phyloP scores from a whole-genome alignment of 2,797 vertebrate species.

The Ptychadena robeensis region DNA sequence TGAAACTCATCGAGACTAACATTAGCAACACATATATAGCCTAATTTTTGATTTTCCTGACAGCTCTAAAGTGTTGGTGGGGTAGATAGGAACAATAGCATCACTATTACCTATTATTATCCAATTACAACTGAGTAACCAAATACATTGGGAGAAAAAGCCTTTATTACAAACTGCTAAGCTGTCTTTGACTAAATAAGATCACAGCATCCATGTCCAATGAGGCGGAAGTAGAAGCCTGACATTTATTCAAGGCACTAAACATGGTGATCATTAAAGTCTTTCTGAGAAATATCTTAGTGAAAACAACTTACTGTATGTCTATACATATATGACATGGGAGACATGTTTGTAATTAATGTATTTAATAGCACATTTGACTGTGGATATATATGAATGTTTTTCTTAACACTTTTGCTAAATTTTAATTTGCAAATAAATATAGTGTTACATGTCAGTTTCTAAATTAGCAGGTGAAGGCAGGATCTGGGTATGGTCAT shows the following conservation, averaged over 20 bases:
- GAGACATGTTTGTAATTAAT: no score
- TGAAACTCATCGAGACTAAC: conserved; percentile 33
- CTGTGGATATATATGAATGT: no score
- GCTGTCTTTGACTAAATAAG: conserved; percentile 48
- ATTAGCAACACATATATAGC: conserved; percentile 43
- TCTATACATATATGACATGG: no score
- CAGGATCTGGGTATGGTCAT: no score
- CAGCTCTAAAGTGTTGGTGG: conserved; percentile 41
- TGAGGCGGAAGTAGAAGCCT: conserved; percentile 41
- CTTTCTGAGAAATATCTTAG: neutral
- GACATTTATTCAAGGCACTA: conserved; percentile 46
- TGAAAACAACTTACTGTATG: neutral
- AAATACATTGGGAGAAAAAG: conserved; percentile 49
- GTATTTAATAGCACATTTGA: no score
- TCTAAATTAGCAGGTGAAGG: no score
- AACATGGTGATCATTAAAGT: neutral
- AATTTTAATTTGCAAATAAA: no score
- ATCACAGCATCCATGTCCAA: conserved; percentile 46
- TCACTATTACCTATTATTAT: conserved; percentile 55
- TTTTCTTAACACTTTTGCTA: no score
- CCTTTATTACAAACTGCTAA: conserved; percentile 36
- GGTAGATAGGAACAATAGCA: conserved; percentile 35
- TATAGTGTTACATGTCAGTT: no score
- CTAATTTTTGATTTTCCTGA: conserved; percentile 55
- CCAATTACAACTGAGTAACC: conserved; percentile 55